phyloP scores from a whole-genome alignment of 2,888 invertebrate species.

The Hedya salicella region DNA sequence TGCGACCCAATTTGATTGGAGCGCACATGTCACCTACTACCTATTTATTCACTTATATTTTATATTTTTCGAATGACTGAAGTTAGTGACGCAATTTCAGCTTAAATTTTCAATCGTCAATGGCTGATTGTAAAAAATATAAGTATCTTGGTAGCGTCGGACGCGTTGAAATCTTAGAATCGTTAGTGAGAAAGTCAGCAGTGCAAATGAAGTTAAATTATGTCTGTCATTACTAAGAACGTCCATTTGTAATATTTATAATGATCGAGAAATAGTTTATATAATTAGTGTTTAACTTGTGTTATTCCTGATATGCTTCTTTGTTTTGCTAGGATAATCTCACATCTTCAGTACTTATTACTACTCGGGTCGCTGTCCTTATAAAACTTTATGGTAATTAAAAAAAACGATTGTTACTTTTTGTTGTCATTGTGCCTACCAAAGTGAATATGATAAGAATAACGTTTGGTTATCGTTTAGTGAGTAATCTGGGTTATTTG shows the following conservation, averaged over 20 bases:
- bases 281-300: slow-evolving; percentile 50
- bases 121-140: too few species aligned
- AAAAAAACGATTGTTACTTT: slow-evolving; percentile 51
- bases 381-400: neutral
- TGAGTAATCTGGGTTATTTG: slow-evolving; percentile 38
- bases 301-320: slow-evolving; percentile 50
- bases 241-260: slow-evolving; percentile 68
- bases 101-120: too few species aligned
- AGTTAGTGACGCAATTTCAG: too few species aligned
- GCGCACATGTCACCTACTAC: neutral
- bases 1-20: neutral
- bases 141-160: neutral
- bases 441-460: slow-evolving; percentile 49
- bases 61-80: too few species aligned
- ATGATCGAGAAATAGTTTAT: slow-evolving; percentile 61
- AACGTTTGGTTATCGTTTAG: slow-evolving; percentile 48
- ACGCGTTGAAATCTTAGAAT: slow-evolving; percentile 5
- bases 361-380: slow-evolving; percentile 49
- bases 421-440: slow-evolving; percentile 55
- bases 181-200: slow-evolving; percentile 15
- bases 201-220: slow-evolving; percentile 47
- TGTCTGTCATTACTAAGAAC: slow-evolving; percentile 62
- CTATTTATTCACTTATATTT: too few species aligned
- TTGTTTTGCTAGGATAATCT: slow-evolving; percentile 44
- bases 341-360: slow-evolving; percentile 61